These are phyloP conservation scores for Apteryx mantelli DNA, from an alignment of 2,113 vertebrate genomes.

Conservation along the genomic window DNA sequence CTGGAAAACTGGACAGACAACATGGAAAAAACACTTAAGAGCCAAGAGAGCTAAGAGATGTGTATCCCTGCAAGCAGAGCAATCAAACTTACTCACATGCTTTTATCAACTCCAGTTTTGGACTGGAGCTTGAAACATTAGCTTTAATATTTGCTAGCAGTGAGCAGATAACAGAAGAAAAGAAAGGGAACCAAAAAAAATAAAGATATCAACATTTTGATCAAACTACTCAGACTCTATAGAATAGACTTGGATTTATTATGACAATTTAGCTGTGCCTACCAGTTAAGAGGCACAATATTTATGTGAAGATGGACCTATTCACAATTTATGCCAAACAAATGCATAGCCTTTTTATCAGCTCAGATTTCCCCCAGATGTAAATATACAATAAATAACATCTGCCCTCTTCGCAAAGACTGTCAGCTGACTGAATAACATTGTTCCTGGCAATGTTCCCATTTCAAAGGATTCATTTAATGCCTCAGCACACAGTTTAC, in stretches of 20 bases:
- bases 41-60: background rate
- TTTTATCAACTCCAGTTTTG: background rate
- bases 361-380: conserved; percentile 47
- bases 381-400: conserved; percentile 31
- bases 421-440: conserved; percentile 40
- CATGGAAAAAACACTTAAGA: background rate
- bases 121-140: background rate
- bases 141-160: background rate
- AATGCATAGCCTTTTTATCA: conserved; percentile 32
- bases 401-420: conserved; percentile 20
- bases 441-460: conserved; percentile 47
- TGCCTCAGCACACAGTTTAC: conserved; percentile 55
- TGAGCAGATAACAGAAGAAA: background rate
- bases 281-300: background rate
- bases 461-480: conserved; percentile 68
- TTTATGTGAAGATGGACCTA: conserved; percentile 8
- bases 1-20: background rate
- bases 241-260: conserved; percentile 6
- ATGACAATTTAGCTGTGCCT: background rate
- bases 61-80: background rate
- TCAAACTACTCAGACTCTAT: background rate
- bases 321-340: conserved; percentile 16
- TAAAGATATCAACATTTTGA: background rate
- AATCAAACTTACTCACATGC: background rate
- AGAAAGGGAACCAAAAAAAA: background rate